These are phyloP conservation scores for Ciona savignyi DNA, from an alignment of 23 tunicate species.

Conservation along the genomic window DNA sequence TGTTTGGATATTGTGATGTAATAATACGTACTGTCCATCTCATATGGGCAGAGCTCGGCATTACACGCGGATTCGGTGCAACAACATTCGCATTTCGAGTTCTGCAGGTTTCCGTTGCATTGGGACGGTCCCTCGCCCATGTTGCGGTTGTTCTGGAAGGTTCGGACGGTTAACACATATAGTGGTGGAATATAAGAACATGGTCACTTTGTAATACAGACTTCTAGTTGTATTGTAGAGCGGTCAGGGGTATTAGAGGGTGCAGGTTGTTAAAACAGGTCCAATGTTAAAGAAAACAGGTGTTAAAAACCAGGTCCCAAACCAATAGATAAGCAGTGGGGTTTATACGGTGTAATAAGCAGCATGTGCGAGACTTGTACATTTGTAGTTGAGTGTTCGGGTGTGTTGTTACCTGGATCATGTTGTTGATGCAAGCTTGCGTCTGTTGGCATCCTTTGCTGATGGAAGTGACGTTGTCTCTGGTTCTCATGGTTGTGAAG, in stretches of 20 bases:
- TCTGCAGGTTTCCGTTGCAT: constrained; percentile 53
- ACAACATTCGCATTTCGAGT: constrained; percentile 98
- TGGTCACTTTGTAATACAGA: too few species aligned
- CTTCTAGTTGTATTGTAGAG: too few species aligned
- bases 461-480: constrained; percentile 56
- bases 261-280: too few species aligned
- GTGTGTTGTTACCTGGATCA: constrained; percentile 52
- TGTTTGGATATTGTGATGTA: too few species aligned
- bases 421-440: constrained; percentile 78
- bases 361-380: not conserved
- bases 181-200: too few species aligned
- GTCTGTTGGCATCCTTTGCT: constrained; percentile 93
- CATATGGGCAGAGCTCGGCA: constrained; percentile 71
- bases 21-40: constrained; percentile 56
- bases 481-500: constrained; percentile 74
- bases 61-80: constrained; percentile 69
- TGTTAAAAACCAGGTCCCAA: too few species aligned
- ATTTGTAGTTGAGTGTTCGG: not conserved
- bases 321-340: too few species aligned
- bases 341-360: too few species aligned
- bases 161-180: too few species aligned
- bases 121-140: constrained; percentile 91
- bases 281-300: too few species aligned
- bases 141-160: constrained; percentile 51
- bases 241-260: too few species aligned